Percentiles rank a stretch among this genome's conserved stretches.
Evolutionary conservation across 2,797 vertebrate species (phyloP).

Genomic region (Cheirogaleus major): DNA sequence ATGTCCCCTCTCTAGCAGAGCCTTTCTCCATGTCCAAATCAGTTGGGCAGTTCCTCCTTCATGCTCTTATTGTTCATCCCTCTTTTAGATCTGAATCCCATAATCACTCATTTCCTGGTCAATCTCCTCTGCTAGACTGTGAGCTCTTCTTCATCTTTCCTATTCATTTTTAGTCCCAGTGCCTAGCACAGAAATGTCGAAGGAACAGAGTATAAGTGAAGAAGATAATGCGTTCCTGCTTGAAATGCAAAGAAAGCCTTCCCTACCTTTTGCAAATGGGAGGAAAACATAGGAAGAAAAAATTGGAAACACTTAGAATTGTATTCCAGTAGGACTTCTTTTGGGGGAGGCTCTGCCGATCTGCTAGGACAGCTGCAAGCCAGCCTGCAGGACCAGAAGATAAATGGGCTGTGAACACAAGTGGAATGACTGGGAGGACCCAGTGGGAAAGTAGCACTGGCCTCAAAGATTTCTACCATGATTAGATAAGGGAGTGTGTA

Average conservation of each 20-base stretch:
- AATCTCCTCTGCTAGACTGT: neutral
- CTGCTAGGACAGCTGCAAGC: neutral
- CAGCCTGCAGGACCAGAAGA: neutral
- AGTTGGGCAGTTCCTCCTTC: neutral
- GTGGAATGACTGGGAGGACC: neutral
- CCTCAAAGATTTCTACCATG: neutral
- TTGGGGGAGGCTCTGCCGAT: neutral
- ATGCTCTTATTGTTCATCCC: neutral
- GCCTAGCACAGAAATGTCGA: neutral
- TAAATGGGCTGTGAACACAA: constrained; percentile 5
- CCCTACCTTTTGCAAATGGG: neutral
- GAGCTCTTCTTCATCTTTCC: neutral
- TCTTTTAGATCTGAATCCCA: neutral
- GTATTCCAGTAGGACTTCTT: neutral
- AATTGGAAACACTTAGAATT: no score
- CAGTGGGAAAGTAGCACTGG: neutral
- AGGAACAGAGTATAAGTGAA: neutral
- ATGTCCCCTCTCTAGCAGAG: neutral
- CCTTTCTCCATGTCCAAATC: neutral
- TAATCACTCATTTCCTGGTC: neutral
- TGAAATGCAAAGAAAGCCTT: constrained; percentile 48
- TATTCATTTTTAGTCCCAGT: neutral
- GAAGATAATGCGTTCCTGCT: constrained; percentile 31
- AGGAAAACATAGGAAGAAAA: neutral
- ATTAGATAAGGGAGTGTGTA: neutral